Base-by-base conservation (phyloP, 1,140 invertebrate genomes). In the Trissolcus basalis region DNA sequence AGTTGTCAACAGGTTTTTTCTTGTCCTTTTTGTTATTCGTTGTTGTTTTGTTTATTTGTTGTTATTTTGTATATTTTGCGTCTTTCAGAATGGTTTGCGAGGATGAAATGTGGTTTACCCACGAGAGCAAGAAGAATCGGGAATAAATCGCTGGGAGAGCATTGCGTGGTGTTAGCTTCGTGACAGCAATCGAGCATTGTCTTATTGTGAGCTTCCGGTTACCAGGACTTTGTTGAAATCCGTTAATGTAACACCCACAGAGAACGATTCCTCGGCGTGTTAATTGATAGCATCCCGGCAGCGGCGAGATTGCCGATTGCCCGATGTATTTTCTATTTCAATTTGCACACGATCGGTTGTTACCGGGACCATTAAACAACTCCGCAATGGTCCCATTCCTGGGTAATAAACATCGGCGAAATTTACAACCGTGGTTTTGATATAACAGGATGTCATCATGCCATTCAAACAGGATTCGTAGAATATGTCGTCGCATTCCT, bases 151-250 rank as follows among this genome's bases (percentile, higher is more conserved):
- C 6, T 7, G 3, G 0, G 12, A 44, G 7, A 12, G 12, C 36
- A 13, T 60, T 45, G 48, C 51, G 13, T 60, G 47, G 49, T 53
- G 49, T 63, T 53, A 39, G 19, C 32, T 53, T 44, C 39, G 36
- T 50, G 51, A 67, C 63, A 58, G 51, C 35, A 48, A 65, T 65
- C 50, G 27, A 56, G 63, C 63, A 67, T 67, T 67, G 63, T 67
- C 39, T 58, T 58, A 5, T 44, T 12, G 45, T 32, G 45, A 7
- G 54, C 47, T 58, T 58, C 54, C 63, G 53, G 47, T 58, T 67
- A 36, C 63, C 19, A 51, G 12, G 53, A 67, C 19, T 55, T 65
- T 32, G 53, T 50, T 65, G 33, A 56, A 56, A 58, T 58, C 53
- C 63, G 43, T 58, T 67, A 67, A 67, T 58, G 47, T 45, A 67